phyloP scores from a whole-genome alignment of 1,140 invertebrate species.

The Vanessa tameamea region DNA sequence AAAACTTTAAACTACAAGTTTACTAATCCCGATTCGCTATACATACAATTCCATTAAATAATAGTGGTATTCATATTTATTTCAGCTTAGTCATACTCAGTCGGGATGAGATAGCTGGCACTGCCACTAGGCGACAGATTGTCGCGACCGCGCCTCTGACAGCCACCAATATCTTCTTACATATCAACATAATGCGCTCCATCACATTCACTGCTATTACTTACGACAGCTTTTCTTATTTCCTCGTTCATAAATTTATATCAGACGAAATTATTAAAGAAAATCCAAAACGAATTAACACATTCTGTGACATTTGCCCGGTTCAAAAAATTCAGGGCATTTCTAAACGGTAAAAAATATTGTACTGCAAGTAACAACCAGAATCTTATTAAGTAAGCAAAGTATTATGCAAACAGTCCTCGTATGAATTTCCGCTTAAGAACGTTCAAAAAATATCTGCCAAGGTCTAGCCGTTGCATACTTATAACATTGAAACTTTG shows the following conservation, averaged over 20 bases:
- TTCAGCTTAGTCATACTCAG: slow-evolving; percentile 41
- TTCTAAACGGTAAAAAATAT: slow-evolving; percentile 29
- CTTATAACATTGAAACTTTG: slow-evolving; percentile 21
- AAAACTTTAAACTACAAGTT: background rate
- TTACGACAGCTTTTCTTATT: background rate
- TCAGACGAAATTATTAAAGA: background rate
- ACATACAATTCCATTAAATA: slow-evolving; percentile 11
- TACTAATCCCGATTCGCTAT: background rate
- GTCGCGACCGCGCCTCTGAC: slow-evolving; percentile 55
- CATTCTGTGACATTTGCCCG: background rate
- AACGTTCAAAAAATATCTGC: slow-evolving; percentile 36
- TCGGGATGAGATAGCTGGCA: slow-evolving; percentile 54
- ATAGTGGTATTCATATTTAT: slow-evolving; percentile 26
- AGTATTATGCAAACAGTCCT: slow-evolving; percentile 36
- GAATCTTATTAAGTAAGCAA: slow-evolving; percentile 35
- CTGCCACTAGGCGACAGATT: slow-evolving; percentile 51
- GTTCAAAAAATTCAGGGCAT: slow-evolving; percentile 8
- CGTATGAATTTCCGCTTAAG: slow-evolving; percentile 36
- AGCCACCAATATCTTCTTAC: slow-evolving; percentile 47
- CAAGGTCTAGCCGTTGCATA: slow-evolving; percentile 23
- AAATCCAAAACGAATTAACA: background rate
- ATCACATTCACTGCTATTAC: slow-evolving; percentile 22
- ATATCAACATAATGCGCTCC: slow-evolving; percentile 37
- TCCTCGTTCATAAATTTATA: background rate
- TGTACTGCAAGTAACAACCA: slow-evolving; percentile 12